These are phyloP conservation scores for Pedionomus torquatus DNA, from an alignment of 2,113 vertebrate genomes.

Conservation along the genomic window DNA sequence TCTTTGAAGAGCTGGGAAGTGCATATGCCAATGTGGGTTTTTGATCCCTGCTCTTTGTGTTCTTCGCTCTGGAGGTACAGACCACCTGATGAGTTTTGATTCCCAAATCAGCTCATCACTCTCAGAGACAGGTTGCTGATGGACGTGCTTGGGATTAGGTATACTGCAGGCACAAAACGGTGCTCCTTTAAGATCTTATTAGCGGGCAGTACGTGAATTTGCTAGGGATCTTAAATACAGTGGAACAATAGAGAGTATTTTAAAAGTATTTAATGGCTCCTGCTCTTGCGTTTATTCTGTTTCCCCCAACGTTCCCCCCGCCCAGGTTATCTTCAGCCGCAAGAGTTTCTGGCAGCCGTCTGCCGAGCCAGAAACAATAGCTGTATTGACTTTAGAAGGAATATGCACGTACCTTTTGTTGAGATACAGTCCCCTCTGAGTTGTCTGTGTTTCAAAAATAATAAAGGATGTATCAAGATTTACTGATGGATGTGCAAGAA, in stretches of 20 bases:
- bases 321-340: not conserved
- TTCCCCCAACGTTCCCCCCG: not conserved
- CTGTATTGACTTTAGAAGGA: not conserved
- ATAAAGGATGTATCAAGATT: not conserved
- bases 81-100: not conserved
- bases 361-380: not conserved
- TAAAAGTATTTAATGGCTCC: not conserved
- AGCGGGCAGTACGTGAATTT: not conserved
- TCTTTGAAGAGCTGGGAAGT: not conserved
- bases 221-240: not conserved
- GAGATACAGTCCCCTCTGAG: not conserved
- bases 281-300: not conserved
- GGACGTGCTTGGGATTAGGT: not conserved
- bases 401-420: not conserved
- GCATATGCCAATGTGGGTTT: not conserved
- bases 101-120: not conserved
- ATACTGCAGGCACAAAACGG: not conserved
- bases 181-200: not conserved
- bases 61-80: not conserved
- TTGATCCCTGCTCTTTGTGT: not conserved
- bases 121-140: not conserved
- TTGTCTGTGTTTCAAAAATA: conserved; percentile 16
- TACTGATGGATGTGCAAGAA: not conserved
- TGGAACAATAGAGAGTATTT: not conserved
- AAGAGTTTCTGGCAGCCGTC: not conserved